These are phyloP conservation scores for Xiphorhynchus erythropygius DNA, from an alignment of 2,797 vertebrate genomes.

Conservation along the genomic window DNA sequence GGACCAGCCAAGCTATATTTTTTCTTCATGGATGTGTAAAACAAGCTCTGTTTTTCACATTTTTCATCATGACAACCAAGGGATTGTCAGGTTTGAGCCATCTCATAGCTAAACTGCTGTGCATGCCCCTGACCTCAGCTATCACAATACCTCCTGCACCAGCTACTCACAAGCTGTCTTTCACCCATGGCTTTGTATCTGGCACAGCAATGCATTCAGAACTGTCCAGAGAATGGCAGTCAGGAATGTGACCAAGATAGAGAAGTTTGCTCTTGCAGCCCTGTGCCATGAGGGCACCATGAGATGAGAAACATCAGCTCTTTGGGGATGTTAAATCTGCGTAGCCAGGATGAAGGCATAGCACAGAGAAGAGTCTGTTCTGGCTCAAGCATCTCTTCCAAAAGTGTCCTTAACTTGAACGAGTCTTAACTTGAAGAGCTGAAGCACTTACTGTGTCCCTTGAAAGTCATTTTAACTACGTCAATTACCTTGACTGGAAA, in stretches of 20 bases:
- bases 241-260: not conserved
- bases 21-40: not conserved
- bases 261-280: not conserved
- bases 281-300: not conserved
- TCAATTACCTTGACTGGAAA: not conserved
- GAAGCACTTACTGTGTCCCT: not conserved
- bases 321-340: not conserved
- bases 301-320: not conserved
- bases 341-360: not conserved
- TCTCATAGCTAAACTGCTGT: not conserved
- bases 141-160: not conserved
- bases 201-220: not conserved
- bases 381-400: not conserved
- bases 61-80: not conserved
- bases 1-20: not conserved
- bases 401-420: not conserved
- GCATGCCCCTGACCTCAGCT: not conserved
- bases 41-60: not conserved
- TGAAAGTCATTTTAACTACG: not conserved
- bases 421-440: not conserved
- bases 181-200: not conserved
- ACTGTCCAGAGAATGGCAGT: not conserved
- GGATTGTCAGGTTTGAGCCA: not conserved
- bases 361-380: not conserved
- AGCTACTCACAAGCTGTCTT: not conserved